Conservation (phyloP, 2,888 invertebrate genomes). For the Drosophila paucipuncta region DNA sequence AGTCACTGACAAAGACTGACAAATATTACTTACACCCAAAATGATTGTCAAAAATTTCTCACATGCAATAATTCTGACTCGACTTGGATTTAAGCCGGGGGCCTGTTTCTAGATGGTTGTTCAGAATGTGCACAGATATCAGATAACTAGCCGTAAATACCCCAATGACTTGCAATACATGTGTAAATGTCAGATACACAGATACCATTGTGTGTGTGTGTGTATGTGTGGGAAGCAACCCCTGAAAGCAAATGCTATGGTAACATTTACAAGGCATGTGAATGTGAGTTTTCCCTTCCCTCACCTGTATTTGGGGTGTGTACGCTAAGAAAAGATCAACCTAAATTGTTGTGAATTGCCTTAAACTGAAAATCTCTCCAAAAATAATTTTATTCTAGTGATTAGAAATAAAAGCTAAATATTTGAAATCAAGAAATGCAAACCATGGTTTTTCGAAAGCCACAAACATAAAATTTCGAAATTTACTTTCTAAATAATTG, state of each 20-base stretch:
- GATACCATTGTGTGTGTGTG: constrained; percentile 1
- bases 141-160: constrained; percentile 57
- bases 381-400: background rate
- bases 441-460: background rate
- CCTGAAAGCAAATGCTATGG: constrained; percentile 51
- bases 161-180: constrained; percentile 64
- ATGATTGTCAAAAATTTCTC: constrained; percentile 59
- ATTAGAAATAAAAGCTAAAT: background rate
- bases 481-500: background rate
- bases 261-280: constrained; percentile 26
- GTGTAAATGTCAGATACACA: constrained; percentile 54
- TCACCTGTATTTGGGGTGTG: constrained; percentile 1
- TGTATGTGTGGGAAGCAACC: constrained; percentile 34
- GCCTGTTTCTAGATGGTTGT: background rate
- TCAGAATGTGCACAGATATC: constrained; percentile 30
- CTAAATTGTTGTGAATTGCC: background rate
- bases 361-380: background rate
- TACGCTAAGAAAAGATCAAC: background rate
- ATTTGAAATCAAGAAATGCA: background rate
- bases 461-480: background rate
- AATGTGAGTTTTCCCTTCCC: background rate
- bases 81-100: background rate
- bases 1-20: constrained; percentile 26
- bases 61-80: constrained; percentile 57
- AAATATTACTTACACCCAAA: constrained; percentile 50